Conservation (phyloP, 2,888 invertebrate genomes). For the Altica lythri region DNA sequence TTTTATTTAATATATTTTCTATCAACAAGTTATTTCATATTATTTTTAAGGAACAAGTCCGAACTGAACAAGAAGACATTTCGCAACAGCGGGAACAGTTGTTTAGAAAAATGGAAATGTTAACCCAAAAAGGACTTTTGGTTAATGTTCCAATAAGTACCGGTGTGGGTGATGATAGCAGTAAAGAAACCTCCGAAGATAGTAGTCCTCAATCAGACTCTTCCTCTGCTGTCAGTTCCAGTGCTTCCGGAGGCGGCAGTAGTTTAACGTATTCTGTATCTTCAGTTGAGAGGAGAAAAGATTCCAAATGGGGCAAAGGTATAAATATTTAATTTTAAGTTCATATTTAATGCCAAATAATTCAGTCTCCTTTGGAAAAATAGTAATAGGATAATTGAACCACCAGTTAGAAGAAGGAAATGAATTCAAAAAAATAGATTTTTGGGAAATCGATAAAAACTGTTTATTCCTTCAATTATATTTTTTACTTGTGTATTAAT, state of each 20-base stretch:
- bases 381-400: too few species aligned
- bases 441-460: too few species aligned
- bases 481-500: too few species aligned
- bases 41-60: conserved; percentile 63
- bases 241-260: conserved; percentile 37
- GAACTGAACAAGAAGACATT: conserved; percentile 82
- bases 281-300: conserved; percentile 49
- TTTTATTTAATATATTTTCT: neutral
- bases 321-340: conserved; percentile 13
- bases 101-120: conserved; percentile 82
- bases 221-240: conserved; percentile 47
- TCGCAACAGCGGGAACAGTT: conserved; percentile 90
- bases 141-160: conserved; percentile 62
- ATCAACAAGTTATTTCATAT: neutral
- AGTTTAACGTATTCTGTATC: conserved; percentile 48
- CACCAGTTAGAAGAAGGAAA: too few species aligned
- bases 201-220: conserved; percentile 57
- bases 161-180: conserved; percentile 53
- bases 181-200: conserved; percentile 55
- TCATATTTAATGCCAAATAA: too few species aligned
- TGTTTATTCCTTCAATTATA: too few species aligned
- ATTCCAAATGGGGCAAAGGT: conserved; percentile 53
- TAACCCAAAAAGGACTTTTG: conserved; percentile 75
- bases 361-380: neutral
- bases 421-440: too few species aligned